Base-by-base conservation (phyloP, 2,888 invertebrate genomes). In the Maniola hyperantus region DNA sequence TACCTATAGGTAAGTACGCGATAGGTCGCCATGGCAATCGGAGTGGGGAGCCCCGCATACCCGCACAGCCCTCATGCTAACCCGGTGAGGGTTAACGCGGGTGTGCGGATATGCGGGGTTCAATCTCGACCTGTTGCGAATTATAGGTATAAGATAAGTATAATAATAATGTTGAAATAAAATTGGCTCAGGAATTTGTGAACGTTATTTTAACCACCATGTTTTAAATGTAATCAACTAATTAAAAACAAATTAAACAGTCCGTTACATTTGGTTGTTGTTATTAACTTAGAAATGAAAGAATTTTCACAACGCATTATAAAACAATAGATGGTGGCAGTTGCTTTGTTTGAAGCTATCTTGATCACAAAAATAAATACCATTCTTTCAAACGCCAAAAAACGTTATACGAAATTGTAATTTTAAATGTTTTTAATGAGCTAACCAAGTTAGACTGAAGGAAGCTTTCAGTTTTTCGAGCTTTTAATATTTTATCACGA, bases 241-340 rank as follows among this genome's bases (percentile, higher is more conserved):
- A 89, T 89, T 89, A 88, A 83, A 87, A 83, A 76, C 80, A 79
- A 86, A 87, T 87, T 85, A 84, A 74, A 79, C 73, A 82, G 81
- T 79, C 85, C 81, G 81, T 83, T 81, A 82, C 79, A 80, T 82
- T 85, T 82, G n/a, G 42, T 51, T 84, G 26, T 26, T 76, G 87
- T 84, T 84, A 83, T 77, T 76, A 78, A 77, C 73, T 79, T 79
- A 77, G 80, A 80, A 83, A 85, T 76, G 79, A 76, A 84, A 80
- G 79, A 82, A 84, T 88, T 87, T 85, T 89, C 89, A 84, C 89
- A 89, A 80, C 76, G 77, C 69, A 65, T 72, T 73, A 70, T 85
- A 84, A 88, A 87, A 91, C 91, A 91, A 91, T 91, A 84, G 91
- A 87, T 84, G 85, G 83, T 83, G 69, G 81, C 88, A 83, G 88